Evolutionary conservation across 2,797 vertebrate species (phyloP), one percentile per base, ranked within the genome.

Genomic region (Rhyacichthys aspro): DNA sequence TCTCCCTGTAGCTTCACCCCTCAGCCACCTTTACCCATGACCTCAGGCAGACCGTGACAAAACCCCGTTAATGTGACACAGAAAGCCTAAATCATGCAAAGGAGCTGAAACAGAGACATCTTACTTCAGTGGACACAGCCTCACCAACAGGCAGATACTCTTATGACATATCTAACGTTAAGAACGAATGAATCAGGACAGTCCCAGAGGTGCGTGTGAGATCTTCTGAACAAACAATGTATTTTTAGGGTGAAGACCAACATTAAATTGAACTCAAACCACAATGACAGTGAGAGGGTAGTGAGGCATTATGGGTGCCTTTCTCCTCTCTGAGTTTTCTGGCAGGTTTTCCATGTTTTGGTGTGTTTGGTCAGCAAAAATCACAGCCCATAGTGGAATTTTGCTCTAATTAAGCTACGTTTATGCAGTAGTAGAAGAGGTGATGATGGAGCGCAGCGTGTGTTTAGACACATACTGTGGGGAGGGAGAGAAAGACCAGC

Each of bases 401-500:
- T 63, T 54, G 65, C 78, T 81, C 76, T 67, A 87, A 86, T 87
- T 85, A 84, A 83, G 63, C 46, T 63, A 53, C 48, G 43, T 84
- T 82, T 83, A 84, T 46, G 32, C 49, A 57, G 75, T 48, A 73
- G 79, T 82, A 70, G 79, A 86, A 52, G 76, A 87, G 69, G 78
- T 79, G 83, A 81, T 88, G 88, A 91, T 79, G 84, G 76, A 84
- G 66, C 56, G 55, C 44, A 71, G 83, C 67, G 66, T 77, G 67
- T 81, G 73, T 81, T 87, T 76, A 67, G 64, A 85, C 59, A 67
- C 50, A 53, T 19, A 53, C 37, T 53, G 50, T 53, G 37, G 67
- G 57, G 46, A 49, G 53, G 68, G 56, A 72, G 68, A 71, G 49
- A 82, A 63, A 76, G 59, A 63, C 55, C 70, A 68, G 52, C 63